Percentiles rank a stretch among this genome's conserved stretches.
These are phyloP conservation scores for Porites evermanni DNA, from an alignment of 92 coral and sea anemone species.

Conservation along the genomic window DNA sequence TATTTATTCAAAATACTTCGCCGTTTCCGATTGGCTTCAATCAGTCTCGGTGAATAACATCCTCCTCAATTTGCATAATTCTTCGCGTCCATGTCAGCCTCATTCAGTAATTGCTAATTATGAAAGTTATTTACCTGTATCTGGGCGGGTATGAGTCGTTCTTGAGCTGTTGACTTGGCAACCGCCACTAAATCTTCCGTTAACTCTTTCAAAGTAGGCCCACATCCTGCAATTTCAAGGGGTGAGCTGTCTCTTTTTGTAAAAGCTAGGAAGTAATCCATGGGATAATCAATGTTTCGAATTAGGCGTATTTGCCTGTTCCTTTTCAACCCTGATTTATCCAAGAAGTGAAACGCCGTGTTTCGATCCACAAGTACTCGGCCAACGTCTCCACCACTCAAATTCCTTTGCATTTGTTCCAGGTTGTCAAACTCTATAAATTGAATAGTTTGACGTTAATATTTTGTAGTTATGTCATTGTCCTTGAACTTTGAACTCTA, in stretches of 20 bases:
- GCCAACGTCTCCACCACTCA: constrained; percentile 20
- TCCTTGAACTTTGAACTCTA: no score
- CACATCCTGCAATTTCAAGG: neutral
- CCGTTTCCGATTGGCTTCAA: no score
- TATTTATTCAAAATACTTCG: no score
- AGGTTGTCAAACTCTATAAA: constrained; percentile 27
- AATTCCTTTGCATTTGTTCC: constrained; percentile 29
- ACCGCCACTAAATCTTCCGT: neutral
- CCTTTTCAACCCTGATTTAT: constrained; percentile 30
- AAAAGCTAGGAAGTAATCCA: constrained; percentile 32
- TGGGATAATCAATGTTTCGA: constrained; percentile 35
- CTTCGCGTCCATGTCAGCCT: no score
- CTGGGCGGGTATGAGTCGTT: constrained; percentile 28
- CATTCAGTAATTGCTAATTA: no score
- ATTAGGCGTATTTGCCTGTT: constrained; percentile 44
- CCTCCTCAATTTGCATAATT: no score
- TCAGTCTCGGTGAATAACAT: no score
- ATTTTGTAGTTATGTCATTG: no score
- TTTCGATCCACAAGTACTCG: constrained; percentile 47
- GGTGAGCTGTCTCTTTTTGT: neutral
- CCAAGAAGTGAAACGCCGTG: constrained; percentile 48
- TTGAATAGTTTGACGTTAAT: neutral
- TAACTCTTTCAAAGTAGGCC: neutral
- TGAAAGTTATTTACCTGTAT: constrained; percentile 11
- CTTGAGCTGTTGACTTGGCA: neutral